Percentiles rank a stretch among this genome's conserved stretches.
Conservation (phyloP, 1,140 invertebrate genomes). For the Galleria mellonella region DNA sequence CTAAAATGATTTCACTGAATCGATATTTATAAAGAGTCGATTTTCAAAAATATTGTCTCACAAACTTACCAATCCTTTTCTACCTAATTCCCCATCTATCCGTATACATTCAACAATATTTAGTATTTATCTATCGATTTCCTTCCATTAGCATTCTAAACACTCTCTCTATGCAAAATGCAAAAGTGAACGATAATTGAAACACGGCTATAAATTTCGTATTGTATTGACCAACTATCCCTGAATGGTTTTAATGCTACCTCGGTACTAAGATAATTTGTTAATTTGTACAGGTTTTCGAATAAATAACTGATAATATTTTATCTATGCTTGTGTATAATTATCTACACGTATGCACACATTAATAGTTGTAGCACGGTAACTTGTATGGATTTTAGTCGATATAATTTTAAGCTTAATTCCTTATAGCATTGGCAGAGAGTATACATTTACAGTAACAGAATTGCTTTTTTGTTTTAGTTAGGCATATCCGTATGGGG, state of each 20-base stretch:
- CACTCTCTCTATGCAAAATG: constrained; percentile 22
- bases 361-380: not conserved
- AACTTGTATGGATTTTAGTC: too few species aligned
- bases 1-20: too few species aligned
- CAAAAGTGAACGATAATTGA: constrained; percentile 30
- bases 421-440: too few species aligned
- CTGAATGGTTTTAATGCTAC: constrained; percentile 30
- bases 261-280: constrained; percentile 34
- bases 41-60: constrained; percentile 29
- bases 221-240: constrained; percentile 18
- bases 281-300: constrained; percentile 24
- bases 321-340: not conserved
- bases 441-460: too few species aligned
- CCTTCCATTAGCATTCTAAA: constrained; percentile 52
- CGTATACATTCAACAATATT: constrained; percentile 6
- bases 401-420: too few species aligned
- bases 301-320: constrained; percentile 9
- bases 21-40: constrained; percentile 2
- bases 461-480: too few species aligned
- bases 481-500: too few species aligned
- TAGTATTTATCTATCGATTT: constrained; percentile 31
- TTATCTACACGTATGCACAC: too few species aligned
- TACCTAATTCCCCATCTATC: constrained; percentile 18
- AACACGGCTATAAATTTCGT: constrained; percentile 31
- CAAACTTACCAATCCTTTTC: not conserved